A percentile compares a stretch with the other conserved stretches of the same genome.
Evolutionary conservation across 1,140 invertebrate genomes (phyloP).

Genomic region (Drosophila triauraria): DNA sequence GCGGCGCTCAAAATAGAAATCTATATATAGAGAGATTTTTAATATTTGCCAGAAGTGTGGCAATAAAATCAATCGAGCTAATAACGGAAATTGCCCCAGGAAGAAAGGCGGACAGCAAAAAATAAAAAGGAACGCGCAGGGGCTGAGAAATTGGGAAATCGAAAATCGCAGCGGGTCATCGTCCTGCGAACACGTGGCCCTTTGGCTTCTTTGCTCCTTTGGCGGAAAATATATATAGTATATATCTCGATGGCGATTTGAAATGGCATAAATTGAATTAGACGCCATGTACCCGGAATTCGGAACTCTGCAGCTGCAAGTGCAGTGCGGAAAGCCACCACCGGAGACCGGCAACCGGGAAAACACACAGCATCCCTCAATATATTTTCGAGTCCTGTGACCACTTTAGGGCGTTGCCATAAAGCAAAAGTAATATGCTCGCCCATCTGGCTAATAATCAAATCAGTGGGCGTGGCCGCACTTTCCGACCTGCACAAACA

Average conservation of each 20-base stretch:
- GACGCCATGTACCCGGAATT: slow-evolving; percentile 35
- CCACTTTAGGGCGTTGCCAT: slow-evolving; percentile 31
- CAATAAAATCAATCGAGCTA: slow-evolving; percentile 80
- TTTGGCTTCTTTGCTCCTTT: neutral
- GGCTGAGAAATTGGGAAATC: slow-evolving; percentile 27
- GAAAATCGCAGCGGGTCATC: slow-evolving; percentile 57
- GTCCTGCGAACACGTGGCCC: slow-evolving; percentile 43
- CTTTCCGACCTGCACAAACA: slow-evolving; percentile 24
- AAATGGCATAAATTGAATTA: slow-evolving; percentile 77
- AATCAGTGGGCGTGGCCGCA: slow-evolving; percentile 49
- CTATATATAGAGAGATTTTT: slow-evolving; percentile 31
- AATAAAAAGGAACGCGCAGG: neutral
- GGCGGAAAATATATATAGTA: slow-evolving; percentile 1
- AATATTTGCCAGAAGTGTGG: slow-evolving; percentile 53
- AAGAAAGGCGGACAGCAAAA: slow-evolving; percentile 10
- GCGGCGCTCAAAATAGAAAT: neutral
- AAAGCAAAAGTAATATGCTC: slow-evolving; percentile 48
- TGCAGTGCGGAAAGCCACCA: slow-evolving; percentile 51
- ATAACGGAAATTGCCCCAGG: slow-evolving; percentile 72
- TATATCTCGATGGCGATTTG: slow-evolving; percentile 59
- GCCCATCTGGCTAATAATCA: slow-evolving; percentile 56
- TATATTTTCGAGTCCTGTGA: neutral
- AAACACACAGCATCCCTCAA: slow-evolving; percentile 23
- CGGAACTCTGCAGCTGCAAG: slow-evolving; percentile 63
- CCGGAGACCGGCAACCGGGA: slow-evolving; percentile 4